Percentiles rank a stretch among this genome's conserved stretches.
Conservation (phyloP, 2,888 invertebrate genomes). For the Clitarchus hookeri region DNA sequence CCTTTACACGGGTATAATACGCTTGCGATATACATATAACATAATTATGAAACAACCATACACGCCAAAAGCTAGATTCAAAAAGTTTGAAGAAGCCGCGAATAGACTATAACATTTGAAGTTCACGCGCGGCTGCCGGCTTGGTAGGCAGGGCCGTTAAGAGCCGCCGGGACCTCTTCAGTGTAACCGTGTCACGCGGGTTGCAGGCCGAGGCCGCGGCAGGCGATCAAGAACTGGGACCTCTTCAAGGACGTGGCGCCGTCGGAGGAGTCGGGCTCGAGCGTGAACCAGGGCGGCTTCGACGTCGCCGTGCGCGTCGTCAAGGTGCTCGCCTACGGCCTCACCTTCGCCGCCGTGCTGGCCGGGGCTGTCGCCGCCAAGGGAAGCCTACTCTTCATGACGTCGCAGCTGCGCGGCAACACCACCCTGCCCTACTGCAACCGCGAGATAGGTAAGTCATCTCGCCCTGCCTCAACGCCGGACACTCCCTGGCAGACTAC, state of each 20-base stretch:
- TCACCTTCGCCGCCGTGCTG: constrained; percentile 85
- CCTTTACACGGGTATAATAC: too few relatives aligned
- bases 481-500: too few relatives aligned
- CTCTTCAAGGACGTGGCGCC: constrained; percentile 91
- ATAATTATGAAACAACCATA: too few relatives aligned
- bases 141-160: too few relatives aligned
- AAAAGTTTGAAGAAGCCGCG: too few relatives aligned
- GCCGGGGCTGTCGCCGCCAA: constrained; percentile 86
- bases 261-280: constrained; percentile 85
- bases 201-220: constrained; percentile 48
- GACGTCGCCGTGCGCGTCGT: constrained; percentile 82
- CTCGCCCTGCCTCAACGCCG: too few relatives aligned
- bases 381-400: constrained; percentile 88
- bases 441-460: constrained; percentile 75
- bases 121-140: too few relatives aligned
- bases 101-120: too few relatives aligned
- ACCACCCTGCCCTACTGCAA: constrained; percentile 81
- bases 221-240: constrained; percentile 95
- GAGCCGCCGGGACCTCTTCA: too few relatives aligned
- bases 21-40: too few relatives aligned
- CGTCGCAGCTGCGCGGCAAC: constrained; percentile 80
- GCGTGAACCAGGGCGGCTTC: constrained; percentile 85
- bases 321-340: constrained; percentile 81
- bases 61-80: too few relatives aligned
- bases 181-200: neutral